These are phyloP conservation scores for Athripsodes cinereus DNA, from an alignment of 2,888 invertebrate genomes.

Conservation along the genomic window DNA sequence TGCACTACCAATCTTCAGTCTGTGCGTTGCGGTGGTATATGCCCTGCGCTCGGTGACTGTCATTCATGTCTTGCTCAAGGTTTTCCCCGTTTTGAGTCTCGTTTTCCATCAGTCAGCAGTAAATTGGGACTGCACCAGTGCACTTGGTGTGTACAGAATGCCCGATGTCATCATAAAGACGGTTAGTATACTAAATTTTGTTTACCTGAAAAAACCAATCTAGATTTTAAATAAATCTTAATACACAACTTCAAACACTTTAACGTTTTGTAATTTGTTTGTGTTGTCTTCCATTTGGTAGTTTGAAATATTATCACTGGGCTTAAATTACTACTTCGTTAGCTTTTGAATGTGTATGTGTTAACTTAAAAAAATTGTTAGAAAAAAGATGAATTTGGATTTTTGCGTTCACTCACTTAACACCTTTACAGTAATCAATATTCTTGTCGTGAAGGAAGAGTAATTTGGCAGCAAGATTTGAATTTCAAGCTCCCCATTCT, in stretches of 20 bases:
- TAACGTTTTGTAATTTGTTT: neutral
- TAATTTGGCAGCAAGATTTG: too few relatives aligned
- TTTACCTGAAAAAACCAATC: too few relatives aligned
- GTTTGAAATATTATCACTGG: too few relatives aligned
- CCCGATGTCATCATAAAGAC: constrained; percentile 80
- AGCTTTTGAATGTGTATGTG: too few relatives aligned
- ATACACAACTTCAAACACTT: neutral
- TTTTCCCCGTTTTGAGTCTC: constrained; percentile 37
- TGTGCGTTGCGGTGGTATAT: constrained; percentile 81
- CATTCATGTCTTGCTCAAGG: constrained; percentile 85
- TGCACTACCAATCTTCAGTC: constrained; percentile 88
- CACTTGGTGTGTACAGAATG: constrained; percentile 92
- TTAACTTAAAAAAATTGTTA: too few relatives aligned
- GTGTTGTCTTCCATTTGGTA: too few relatives aligned
- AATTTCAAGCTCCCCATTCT: too few relatives aligned
- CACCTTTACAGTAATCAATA: neutral
- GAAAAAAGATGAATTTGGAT: too few relatives aligned
- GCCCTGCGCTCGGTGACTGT: constrained; percentile 83
- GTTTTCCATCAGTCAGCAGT: constrained; percentile 59
- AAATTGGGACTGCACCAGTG: constrained; percentile 75
- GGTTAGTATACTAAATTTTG: constrained; percentile 43
- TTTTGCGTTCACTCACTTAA: too few relatives aligned
- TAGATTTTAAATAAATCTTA: too few relatives aligned
- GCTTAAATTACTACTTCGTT: too few relatives aligned
- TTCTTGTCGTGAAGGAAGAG: too few relatives aligned